phyloP scores from a whole-genome alignment of 2,888 invertebrate genomes.

The Phortica magna region DNA sequence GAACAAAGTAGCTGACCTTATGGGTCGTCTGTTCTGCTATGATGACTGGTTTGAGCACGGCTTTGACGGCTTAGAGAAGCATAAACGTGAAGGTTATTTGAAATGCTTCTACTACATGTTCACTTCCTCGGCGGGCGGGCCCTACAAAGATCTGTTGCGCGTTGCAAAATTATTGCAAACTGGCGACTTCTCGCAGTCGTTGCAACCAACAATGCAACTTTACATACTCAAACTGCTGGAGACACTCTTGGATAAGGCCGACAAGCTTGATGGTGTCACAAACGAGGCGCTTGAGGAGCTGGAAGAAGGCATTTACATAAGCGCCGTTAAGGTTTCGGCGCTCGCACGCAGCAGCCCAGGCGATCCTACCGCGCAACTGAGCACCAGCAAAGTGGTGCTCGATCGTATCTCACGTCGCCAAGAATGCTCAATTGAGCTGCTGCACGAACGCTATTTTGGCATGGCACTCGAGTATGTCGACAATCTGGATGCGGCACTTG shows the following conservation, averaged over 20 bases:
- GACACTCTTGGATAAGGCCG: conserved; percentile 58
- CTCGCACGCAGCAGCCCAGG: conserved; percentile 59
- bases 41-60: conserved; percentile 74
- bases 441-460: conserved; percentile 69
- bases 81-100: conserved; percentile 69
- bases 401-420: conserved; percentile 53
- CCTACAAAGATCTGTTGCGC: conserved; percentile 60
- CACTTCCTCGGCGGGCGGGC: conserved; percentile 54
- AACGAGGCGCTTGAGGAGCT: conserved; percentile 50
- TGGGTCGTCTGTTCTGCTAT: conserved; percentile 74
- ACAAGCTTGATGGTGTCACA: conserved; percentile 27
- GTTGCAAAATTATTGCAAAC: conserved; percentile 62
- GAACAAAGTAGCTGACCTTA: conserved; percentile 71
- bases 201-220: conserved; percentile 67
- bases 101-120: conserved; percentile 76
- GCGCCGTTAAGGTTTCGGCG: conserved; percentile 72
- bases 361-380: conserved; percentile 42
- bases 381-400: conserved; percentile 55
- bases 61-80: conserved; percentile 68
- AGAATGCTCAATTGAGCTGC: conserved; percentile 47
- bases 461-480: conserved; percentile 67
- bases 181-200: conserved; percentile 70
- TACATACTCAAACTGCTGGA: conserved; percentile 68
- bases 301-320: conserved; percentile 62
- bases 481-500: conserved; percentile 70